A percentile compares a stretch with the other conserved stretches of the same genome.
Evolutionary conservation across 2,797 vertebrate genomes (phyloP).

Genomic region (Acanthopagrus latus): DNA sequence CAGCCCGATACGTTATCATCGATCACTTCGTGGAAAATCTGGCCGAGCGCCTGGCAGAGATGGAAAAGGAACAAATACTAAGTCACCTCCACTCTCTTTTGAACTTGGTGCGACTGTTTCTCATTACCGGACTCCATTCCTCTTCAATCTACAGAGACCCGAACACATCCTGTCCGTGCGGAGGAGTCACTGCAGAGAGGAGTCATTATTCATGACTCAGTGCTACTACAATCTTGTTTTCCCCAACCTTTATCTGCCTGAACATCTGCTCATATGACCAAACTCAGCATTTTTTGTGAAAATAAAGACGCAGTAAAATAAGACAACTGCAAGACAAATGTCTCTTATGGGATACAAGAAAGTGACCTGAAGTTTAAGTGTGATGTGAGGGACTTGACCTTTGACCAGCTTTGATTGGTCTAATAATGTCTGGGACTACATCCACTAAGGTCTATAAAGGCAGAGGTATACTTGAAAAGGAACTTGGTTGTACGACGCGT

Average conservation of each 20-base stretch:
- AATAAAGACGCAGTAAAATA: conserved; percentile 14
- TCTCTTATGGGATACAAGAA: too few species aligned
- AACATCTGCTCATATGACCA: conserved; percentile 17
- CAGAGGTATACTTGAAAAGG: not conserved
- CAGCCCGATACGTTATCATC: not conserved
- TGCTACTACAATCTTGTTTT: conserved; percentile 8
- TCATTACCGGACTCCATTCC: conserved; percentile 40
- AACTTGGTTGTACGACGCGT: not conserved
- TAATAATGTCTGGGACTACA: not conserved
- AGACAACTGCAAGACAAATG: too few species aligned
- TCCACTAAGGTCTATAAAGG: not conserved
- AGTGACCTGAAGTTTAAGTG: not conserved
- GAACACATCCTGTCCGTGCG: conserved; percentile 53
- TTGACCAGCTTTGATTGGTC: not conserved
- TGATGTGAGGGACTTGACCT: not conserved
- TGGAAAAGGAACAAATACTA: conserved; percentile 21
- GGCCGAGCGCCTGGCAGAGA: conserved; percentile 1
- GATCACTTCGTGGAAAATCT: conserved; percentile 12
- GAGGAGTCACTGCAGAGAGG: not conserved
- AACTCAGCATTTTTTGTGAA: not conserved
- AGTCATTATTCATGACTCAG: conserved; percentile 51
- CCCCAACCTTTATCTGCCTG: not conserved
- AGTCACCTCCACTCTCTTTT: conserved; percentile 37
- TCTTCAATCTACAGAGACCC: conserved; percentile 21
- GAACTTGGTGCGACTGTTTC: conserved; percentile 40